These are phyloP conservation scores for Trinectes maculatus DNA, from an alignment of 2,113 vertebrate species.

Conservation along the genomic window DNA sequence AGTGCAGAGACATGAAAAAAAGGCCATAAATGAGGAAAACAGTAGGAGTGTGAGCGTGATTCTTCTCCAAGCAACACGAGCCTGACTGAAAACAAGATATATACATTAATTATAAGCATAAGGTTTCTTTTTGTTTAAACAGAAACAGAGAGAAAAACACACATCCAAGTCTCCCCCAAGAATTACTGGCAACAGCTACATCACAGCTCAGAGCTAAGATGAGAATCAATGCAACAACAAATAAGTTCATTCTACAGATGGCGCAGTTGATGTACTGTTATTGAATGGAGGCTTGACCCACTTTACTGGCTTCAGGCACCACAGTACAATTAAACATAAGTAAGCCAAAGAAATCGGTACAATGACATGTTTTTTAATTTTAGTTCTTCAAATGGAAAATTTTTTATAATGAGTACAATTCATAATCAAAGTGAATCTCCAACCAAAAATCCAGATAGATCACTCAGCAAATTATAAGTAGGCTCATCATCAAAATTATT, in stretches of 20 bases:
- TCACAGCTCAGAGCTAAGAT: background rate
- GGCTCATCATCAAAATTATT: no score
- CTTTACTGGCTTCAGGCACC: background rate
- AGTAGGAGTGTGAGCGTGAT: background rate
- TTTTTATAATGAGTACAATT: no score
- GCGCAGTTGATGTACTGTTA: conserved; percentile 5
- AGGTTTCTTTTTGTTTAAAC: conserved; percentile 7
- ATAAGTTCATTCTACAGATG: background rate
- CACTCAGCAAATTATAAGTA: no score
- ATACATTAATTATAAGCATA: background rate
- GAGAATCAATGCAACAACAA: conserved; percentile 4
- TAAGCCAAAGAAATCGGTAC: background rate
- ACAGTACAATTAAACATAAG: conserved; percentile 13
- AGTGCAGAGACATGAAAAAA: background rate
- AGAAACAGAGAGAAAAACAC: background rate
- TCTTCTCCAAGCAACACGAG: background rate
- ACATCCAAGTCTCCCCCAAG: conserved; percentile 9
- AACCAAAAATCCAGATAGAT: background rate
- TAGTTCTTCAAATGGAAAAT: no score
- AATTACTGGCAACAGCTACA: conserved; percentile 1
- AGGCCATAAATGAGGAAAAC: background rate
- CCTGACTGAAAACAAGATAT: background rate
- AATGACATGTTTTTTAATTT: no score
- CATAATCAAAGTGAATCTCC: background rate
- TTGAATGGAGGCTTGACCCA: conserved; percentile 5